Evolutionary conservation across 2,113 vertebrate species (phyloP), one percentile per base, ranked within the genome.

Genomic region (Caracal caracal): DNA sequence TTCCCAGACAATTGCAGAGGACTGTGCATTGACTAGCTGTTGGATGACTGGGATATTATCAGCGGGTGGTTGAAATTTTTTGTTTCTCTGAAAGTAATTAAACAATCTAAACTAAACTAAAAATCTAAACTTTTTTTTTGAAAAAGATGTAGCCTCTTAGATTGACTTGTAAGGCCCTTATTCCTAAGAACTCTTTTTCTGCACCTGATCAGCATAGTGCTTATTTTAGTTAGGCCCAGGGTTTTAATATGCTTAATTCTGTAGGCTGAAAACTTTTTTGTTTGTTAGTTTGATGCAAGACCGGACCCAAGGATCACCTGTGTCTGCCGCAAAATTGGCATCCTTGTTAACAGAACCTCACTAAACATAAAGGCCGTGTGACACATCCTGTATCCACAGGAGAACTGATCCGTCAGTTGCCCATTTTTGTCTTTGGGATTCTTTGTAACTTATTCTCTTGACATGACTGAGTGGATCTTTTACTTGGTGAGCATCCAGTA

Each of bases 1-100:
- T 86, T 97, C 90, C 98, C 93, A 71, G 98, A 98, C 40, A 97
- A 63, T 89, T 94, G 63, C 61, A 98, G 96, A 98, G 8, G 13
- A 73, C 59, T 49, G 2, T 75, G 76, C 78, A 89, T 82, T 89
- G 70, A 86, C 61, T 93, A 47, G 86, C 86, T 95, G 5, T 76
- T 85, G 76, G 80, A 93, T 71, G 90, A 66, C 35, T 68, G 76
- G 88, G 88, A 89, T 30, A 53, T 61, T 97, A 28, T 97, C 78
- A 82, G 78, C n/a, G 88, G 26, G 87, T 40, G 75, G 47, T 80
- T 96, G 24, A 93, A 22, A 56, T 35, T 24, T 28, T 78, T 96
- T 82, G 1, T 95, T 88, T 91, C 10, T 94, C 79, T 94, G 76
- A 97, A 92, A 96, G 65, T 91, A 95, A 94, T 73, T 94, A 97